Evolutionary conservation across 2,113 vertebrate genomes (phyloP).

Genomic region (Saguinus imperator): DNA sequence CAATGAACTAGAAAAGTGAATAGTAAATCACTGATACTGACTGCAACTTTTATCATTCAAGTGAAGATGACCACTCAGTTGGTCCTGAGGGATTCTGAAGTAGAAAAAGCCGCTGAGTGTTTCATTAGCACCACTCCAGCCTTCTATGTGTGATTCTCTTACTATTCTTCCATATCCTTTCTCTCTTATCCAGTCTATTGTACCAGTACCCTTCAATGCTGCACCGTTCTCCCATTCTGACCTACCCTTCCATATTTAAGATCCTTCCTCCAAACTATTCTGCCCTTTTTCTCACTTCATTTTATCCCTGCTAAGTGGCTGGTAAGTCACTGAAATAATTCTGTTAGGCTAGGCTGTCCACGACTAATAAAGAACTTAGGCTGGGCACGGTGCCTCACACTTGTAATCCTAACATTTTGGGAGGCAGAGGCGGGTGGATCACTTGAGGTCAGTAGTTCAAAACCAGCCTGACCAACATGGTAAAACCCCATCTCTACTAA

Average conservation of each 20-base stretch:
- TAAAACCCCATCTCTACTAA: too few relatives aligned
- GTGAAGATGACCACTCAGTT: constrained; percentile 41
- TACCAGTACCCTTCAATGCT: background rate
- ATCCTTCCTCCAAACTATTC: background rate
- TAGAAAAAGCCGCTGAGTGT: constrained; percentile 21
- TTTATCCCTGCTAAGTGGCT: background rate
- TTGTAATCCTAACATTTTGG: too few relatives aligned
- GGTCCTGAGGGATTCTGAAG: constrained; percentile 14
- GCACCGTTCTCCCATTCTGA: background rate
- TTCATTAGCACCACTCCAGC: constrained; percentile 52
- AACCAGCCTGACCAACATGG: too few relatives aligned
- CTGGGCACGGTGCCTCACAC: rapidly evolving
- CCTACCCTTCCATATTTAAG: background rate
- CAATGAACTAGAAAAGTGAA: constrained; percentile 47
- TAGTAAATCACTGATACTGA: constrained; percentile 39
- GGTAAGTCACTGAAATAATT: background rate
- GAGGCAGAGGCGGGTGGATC: rapidly evolving
- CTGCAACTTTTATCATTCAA: constrained; percentile 62
- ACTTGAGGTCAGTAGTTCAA: too few relatives aligned
- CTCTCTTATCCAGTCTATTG: background rate
- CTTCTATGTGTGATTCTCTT: constrained; percentile 21
- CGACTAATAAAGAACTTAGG: background rate
- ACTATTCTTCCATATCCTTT: background rate
- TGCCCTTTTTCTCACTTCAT: background rate
- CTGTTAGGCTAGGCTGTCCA: background rate